Percentiles rank a stretch among this genome's conserved stretches.
Conservation (phyloP, 2,113 vertebrate species). For the Catharus minimus region DNA sequence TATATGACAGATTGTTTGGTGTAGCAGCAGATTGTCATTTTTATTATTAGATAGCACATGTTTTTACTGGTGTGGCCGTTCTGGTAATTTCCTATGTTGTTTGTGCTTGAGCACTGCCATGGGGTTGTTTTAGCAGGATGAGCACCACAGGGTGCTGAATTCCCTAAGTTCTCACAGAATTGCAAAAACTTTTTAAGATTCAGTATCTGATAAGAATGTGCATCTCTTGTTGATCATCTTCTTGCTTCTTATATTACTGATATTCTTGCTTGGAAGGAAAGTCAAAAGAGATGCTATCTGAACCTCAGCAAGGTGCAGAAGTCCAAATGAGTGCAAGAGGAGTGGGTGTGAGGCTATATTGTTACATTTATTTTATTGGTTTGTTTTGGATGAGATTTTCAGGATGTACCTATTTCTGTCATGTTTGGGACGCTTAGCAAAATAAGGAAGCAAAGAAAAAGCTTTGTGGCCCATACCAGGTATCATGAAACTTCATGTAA, state of each 20-base stretch:
- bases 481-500: background rate
- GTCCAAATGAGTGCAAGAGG: background rate
- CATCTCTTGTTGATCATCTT: background rate
- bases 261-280: background rate
- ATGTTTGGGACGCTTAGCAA: background rate
- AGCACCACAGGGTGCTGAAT: background rate
- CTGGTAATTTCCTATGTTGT: background rate
- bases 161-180: background rate
- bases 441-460: background rate
- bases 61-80: background rate
- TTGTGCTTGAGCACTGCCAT: background rate
- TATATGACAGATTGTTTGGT: background rate
- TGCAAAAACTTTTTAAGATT: background rate
- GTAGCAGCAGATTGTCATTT: background rate
- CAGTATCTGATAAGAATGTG: background rate
- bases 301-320: background rate
- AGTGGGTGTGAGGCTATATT: background rate
- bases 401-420: background rate
- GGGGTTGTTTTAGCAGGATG: background rate
- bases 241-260: background rate
- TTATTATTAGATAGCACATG: background rate
- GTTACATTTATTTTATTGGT: background rate
- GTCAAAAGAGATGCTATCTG: background rate
- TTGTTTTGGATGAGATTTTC: background rate
- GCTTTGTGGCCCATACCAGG: fast-evolving